These are phyloP conservation scores for Tychaedon coryphoeus DNA, from an alignment of 2,113 vertebrate genomes.

Conservation along the genomic window DNA sequence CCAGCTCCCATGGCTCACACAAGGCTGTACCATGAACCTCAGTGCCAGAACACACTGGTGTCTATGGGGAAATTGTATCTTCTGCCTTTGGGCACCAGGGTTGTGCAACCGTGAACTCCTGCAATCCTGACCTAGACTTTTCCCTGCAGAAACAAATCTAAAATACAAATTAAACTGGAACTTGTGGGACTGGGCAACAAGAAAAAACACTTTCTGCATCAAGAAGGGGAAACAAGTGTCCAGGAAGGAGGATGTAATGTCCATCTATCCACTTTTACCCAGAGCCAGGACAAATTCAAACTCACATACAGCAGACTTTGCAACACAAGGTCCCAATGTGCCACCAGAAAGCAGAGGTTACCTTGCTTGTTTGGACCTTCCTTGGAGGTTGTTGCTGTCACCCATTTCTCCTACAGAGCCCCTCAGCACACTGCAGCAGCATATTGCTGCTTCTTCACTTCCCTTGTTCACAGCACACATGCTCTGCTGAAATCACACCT, in stretches of 20 bases:
- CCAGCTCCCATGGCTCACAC: not conserved
- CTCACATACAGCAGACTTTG: not conserved
- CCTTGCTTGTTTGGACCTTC: not conserved
- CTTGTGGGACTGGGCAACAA: not conserved
- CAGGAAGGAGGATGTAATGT: not conserved
- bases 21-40: accelerated
- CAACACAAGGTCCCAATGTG: not conserved
- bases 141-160: not conserved
- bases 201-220: not conserved
- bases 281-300: not conserved
- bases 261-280: not conserved
- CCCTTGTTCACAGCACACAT: not conserved
- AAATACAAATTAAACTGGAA: not conserved
- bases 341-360: not conserved
- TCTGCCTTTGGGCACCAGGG: not conserved
- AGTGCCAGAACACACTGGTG: too few species aligned
- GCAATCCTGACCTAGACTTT: not conserved
- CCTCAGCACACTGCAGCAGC: not conserved
- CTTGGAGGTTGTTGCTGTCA: not conserved
- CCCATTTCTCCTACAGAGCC: not conserved
- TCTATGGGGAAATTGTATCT: not conserved
- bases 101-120: not conserved
- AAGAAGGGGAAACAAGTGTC: not conserved
- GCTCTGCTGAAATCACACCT: not conserved
- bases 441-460: not conserved